Evolutionary conservation across 2,113 vertebrate genomes (phyloP), one percentile per base, ranked within the genome.

Genomic region (Microtus pennsylvanicus): DNA sequence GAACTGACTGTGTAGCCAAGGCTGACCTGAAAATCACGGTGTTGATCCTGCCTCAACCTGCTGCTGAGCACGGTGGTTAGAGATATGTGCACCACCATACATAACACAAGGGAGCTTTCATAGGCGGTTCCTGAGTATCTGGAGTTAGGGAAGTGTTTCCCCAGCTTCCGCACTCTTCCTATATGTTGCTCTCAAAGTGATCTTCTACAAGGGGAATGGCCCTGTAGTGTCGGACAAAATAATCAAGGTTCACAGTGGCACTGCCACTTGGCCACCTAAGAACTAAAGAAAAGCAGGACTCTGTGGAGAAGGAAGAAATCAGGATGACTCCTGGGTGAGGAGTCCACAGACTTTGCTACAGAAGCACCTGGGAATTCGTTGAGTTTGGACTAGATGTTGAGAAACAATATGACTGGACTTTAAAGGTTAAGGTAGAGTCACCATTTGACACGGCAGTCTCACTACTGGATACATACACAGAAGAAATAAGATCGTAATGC

Each of bases 271-370:
- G 45, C 5, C 13, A 58, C 22, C 12, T 78, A 38, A 61, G 4
- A 88, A 47, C 38, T 74, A 55, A 94, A 35, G 55, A 65, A 85
- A 89, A 52, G 1, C 80, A 70, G 33, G 17, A 24, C 28, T 70
- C 28, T 69, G 30, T 63, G 8, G 63, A 75, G 87, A 83, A 95
- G 90, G 55, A 78, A 89, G 87, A 83, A 90, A 80, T 19, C 75
- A 11, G 47, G 12, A 7, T 92, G 33, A 47, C 19, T 82, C 30
- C 82, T 61, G 65, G 12, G 5, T 74, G n/a, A 61, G 50, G 38
- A 90, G 75, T 10, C 19, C 78, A 70, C 7, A 61, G 52, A 93
- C 69, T 28, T 22, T 78, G 22, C 30, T 19, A 58, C 3, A 87
- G 52, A 87, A 58, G 6, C 12, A n/a, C 10, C 13, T 45, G 12